Evolutionary conservation across 2,113 vertebrate genomes (phyloP).

Genomic region (Hyla sarda): DNA sequence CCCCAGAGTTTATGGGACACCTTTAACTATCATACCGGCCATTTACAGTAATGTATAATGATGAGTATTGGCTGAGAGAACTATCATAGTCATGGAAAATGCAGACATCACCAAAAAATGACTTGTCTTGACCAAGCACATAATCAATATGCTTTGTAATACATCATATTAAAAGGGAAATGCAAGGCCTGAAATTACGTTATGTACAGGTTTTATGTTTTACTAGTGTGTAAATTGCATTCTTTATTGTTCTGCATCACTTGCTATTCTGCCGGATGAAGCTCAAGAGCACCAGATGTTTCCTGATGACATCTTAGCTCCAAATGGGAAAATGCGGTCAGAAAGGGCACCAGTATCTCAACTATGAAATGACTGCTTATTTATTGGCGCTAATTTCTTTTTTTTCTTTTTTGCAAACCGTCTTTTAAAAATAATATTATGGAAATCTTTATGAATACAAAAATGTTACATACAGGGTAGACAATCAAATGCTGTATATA

Average conservation of each 20-base stretch:
- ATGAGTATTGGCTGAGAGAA: not conserved
- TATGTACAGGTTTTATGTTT: constrained; percentile 40
- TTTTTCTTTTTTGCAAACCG: not conserved
- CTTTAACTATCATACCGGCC: constrained; percentile 27
- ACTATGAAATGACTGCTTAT: not conserved
- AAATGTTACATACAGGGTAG: not conserved
- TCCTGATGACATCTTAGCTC: constrained; percentile 50
- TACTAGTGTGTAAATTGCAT: constrained; percentile 56
- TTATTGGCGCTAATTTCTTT: constrained; percentile 23
- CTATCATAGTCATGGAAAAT: constrained; percentile 25
- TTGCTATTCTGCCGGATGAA: constrained; percentile 38
- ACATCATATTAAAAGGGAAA: constrained; percentile 39
- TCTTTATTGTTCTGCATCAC: constrained; percentile 49
- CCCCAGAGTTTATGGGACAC: not conserved
- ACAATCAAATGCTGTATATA: not conserved
- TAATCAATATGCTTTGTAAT: constrained; percentile 48
- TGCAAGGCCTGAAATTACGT: constrained; percentile 37
- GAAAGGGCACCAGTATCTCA: constrained; percentile 11
- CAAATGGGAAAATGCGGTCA: constrained; percentile 24
- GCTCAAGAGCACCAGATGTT: constrained; percentile 49
- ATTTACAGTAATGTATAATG: not conserved
- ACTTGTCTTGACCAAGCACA: constrained; percentile 13
- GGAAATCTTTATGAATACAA: not conserved
- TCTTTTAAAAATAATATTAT: not conserved
- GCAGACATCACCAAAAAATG: constrained; percentile 12